Conservation (phyloP, 2,888 invertebrate genomes). For the Synanthedon vespiformis region DNA sequence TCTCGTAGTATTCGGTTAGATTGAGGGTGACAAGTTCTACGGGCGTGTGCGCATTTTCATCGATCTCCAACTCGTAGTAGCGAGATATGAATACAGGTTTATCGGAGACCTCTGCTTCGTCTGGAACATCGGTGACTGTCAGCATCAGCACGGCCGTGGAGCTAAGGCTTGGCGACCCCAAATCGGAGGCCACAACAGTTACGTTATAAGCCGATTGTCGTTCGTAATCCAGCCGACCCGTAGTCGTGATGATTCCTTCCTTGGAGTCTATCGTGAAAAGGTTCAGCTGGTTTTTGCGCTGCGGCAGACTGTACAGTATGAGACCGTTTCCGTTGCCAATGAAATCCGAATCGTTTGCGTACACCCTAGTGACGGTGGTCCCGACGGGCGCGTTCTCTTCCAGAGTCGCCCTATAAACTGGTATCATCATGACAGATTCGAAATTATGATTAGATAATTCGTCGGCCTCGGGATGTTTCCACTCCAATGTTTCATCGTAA, state of each 20-base stretch:
- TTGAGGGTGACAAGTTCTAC: constrained; percentile 81
- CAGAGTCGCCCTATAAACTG: constrained; percentile 81
- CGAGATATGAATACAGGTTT: constrained; percentile 73
- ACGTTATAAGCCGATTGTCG: constrained; percentile 76
- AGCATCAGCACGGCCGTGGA: constrained; percentile 81
- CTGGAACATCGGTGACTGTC: constrained; percentile 75
- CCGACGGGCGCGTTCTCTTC: constrained; percentile 82
- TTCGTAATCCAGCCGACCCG: constrained; percentile 80
- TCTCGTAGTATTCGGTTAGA: constrained; percentile 75
- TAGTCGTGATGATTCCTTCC: constrained; percentile 84
- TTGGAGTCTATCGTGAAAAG: constrained; percentile 87
- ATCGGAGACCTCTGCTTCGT: constrained; percentile 59
- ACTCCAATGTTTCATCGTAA: constrained; percentile 74
- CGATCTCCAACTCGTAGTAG: constrained; percentile 85
- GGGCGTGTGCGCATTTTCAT: constrained; percentile 84
- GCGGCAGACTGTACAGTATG: constrained; percentile 80
- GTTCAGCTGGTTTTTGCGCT: constrained; percentile 72
- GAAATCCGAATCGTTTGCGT: constrained; percentile 88
- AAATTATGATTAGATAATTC: constrained; percentile 62
- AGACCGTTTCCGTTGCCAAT: constrained; percentile 89
- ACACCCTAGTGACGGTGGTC: constrained; percentile 78
- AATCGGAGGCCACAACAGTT: constrained; percentile 85
- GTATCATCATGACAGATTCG: constrained; percentile 69
- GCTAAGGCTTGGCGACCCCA: constrained; percentile 85
- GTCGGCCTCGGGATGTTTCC: constrained; percentile 59